Evolutionary conservation across 2,888 invertebrate species (phyloP).

Genomic region (Scelioninae gen. 2): DNA sequence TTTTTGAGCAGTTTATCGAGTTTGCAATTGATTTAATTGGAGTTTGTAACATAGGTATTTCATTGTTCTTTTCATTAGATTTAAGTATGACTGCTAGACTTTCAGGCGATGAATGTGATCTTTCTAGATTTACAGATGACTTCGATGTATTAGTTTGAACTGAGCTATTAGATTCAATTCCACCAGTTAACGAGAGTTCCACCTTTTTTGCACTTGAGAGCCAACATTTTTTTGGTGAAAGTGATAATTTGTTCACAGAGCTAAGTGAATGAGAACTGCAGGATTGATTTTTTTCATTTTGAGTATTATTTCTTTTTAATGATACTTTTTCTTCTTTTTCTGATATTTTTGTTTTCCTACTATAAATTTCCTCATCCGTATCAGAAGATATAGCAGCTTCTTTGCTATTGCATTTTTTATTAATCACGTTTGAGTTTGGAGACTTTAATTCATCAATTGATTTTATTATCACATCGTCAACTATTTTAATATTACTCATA

Average conservation of each 20-base stretch:
- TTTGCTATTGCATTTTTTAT: not conserved
- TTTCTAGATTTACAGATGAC: not conserved
- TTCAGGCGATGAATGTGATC: not conserved
- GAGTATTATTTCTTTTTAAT: not conserved
- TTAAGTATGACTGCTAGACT: no score
- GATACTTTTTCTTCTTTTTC: conserved; percentile 4
- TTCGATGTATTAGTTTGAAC: not conserved
- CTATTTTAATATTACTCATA: not conserved
- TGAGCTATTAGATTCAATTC: not conserved
- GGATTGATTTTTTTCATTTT: not conserved
- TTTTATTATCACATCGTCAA: no score
- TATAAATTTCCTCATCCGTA: not conserved
- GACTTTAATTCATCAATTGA: no score
- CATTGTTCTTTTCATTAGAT: no score
- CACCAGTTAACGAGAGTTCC: conserved; percentile 12
- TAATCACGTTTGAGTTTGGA: not conserved
- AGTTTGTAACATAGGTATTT: not conserved
- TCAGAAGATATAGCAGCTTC: not conserved
- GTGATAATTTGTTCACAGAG: conserved; percentile 3
- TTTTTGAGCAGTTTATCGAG: conserved; percentile 6
- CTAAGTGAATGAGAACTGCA: not conserved
- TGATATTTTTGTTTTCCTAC: conserved; percentile 2
- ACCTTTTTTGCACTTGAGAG: conserved; percentile 27
- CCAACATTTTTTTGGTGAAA: conserved; percentile 38
- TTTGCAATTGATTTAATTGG: conserved; percentile 3